Evolutionary conservation across 2,797 vertebrate genomes (phyloP).

Genomic region (Acanthopagrus latus): DNA sequence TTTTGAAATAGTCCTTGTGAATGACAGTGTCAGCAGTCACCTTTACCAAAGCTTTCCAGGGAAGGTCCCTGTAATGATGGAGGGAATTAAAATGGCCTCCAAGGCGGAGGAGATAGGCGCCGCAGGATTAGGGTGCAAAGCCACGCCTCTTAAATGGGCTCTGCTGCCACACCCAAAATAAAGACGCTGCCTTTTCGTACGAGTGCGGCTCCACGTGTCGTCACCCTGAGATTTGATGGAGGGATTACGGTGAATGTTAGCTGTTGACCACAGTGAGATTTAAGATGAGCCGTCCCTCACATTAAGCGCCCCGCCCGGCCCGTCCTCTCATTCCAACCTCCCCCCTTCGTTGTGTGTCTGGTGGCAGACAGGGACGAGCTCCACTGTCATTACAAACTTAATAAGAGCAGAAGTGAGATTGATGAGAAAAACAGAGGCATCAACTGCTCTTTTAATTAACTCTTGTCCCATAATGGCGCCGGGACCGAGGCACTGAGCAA

Average conservation of each 20-base stretch:
- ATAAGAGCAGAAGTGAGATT: slow-evolving; percentile 85
- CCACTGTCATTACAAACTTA: slow-evolving; percentile 84
- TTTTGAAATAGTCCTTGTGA: slow-evolving; percentile 87
- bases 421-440: slow-evolving; percentile 84
- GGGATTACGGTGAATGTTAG: slow-evolving; percentile 67
- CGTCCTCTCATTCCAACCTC: slow-evolving; percentile 16
- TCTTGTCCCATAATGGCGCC: slow-evolving; percentile 79
- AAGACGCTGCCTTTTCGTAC: slow-evolving; percentile 42
- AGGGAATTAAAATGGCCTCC: slow-evolving; percentile 85
- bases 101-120: slow-evolving; percentile 63
- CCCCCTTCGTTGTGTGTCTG: slow-evolving; percentile 58
- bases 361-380: slow-evolving; percentile 70
- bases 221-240: slow-evolving; percentile 63
- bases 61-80: slow-evolving; percentile 81
- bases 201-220: slow-evolving; percentile 19
- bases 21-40: slow-evolving; percentile 86
- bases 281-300: slow-evolving; percentile 71
- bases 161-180: slow-evolving; percentile 64
- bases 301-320: slow-evolving; percentile 51
- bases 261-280: slow-evolving; percentile 74
- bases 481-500: slow-evolving; percentile 74
- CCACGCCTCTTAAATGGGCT: slow-evolving; percentile 75
- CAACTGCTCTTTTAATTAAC: slow-evolving; percentile 88
- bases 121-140: slow-evolving; percentile 78
- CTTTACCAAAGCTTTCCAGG: slow-evolving; percentile 83